Evolutionary conservation across 23 tunicate genomes (phyloP), one percentile per base, ranked within the genome.

Genomic region (Styela clava): DNA sequence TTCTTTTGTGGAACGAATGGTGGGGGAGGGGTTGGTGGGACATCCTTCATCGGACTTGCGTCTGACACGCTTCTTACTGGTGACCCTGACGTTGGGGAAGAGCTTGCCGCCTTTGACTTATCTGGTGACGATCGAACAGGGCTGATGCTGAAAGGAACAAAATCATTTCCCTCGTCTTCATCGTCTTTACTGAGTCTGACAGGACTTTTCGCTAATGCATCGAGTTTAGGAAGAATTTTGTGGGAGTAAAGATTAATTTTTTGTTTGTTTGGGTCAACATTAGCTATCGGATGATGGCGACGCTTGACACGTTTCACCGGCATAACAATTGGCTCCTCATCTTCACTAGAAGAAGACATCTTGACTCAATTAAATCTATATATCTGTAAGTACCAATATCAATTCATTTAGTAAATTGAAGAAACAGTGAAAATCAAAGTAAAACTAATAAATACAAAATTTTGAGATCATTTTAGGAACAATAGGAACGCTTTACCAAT

Each of bases 141-240:
- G 16, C 44, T 31, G 26, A 76, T 76, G 27, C 65, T 76, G 2
- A 76, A 76, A 16, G 81, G 81, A 12, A 52, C 81, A 52, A 21
- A 76, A 26, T 52, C 65, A 44, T 52, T 76, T 52, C 65, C 81
- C 16, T 52, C 65, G 1, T 76, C 81, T 1, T 36, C 81, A n/a
- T 72, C 78, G 7, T n/a, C 44, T 12, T 25, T 24, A 5, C 23
- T 21, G 7, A 76, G 12, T 64, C 44, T 76, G 27, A 76, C 37
- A 44, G 81, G 81, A 44, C 81, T 76, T 44, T 51, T 52, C 33
- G 81, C 65, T n/a, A 76, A 23, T 63, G 78, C 78, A 29, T 76
- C 65, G 7, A 76, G 65, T 44, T 76, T 51, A 20, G 81, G 81
- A 0, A 76, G 52, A 24, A 76, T 76, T n/a, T 76, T 76, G 64